Base-by-base conservation (phyloP, 2,113 vertebrate genomes). In the Sapajus apella region DNA sequence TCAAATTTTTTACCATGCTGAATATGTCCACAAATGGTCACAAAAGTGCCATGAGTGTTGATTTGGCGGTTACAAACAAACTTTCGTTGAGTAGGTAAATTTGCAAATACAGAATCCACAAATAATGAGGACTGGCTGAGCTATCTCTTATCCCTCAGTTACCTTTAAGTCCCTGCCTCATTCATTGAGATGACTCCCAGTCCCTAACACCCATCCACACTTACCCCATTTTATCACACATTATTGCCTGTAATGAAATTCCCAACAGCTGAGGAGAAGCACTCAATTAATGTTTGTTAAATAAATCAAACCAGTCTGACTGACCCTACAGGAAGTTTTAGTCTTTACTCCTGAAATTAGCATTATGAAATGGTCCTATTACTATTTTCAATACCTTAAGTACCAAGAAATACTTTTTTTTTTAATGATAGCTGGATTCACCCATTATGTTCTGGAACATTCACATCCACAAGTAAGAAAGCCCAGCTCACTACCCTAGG, bases 221-320 rank as follows among this genome's bases (percentile, higher is more conserved):
- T 45, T 79, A 93, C 50, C 12, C 30, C 80, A 50, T 61, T 66
- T 75, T 75, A 52, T 21, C 56, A 81, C 8, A 12, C 45, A 35
- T 61, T 58, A 61, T 12, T 68, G 16, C 25, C 68, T 23, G 7
- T 0, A 8, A 18, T 32, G 52, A 89, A 94, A 89, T 76, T 86
- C 73, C 80, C 27, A 72, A 40, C 50, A 64, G n/a, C 40, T 90
- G 76, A 72, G 40, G 73, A 20, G 45, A 35, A 84, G 85, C 8
- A 30, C 13, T 95, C 43, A 4, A 70, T 89, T 89, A 76, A 64
- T 72, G 32, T 68, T 64, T 92, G 52, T 79, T 95, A 94, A 88
- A 83, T 87, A 75, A 89, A 81, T 90, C 66, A 86, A 32, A 73
- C 56, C 77, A 76, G 23, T 55, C 56, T 76, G 83, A 10, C 47